phyloP scores from a whole-genome alignment of 2,888 invertebrate genomes.

The Crossocerus cetratus region DNA sequence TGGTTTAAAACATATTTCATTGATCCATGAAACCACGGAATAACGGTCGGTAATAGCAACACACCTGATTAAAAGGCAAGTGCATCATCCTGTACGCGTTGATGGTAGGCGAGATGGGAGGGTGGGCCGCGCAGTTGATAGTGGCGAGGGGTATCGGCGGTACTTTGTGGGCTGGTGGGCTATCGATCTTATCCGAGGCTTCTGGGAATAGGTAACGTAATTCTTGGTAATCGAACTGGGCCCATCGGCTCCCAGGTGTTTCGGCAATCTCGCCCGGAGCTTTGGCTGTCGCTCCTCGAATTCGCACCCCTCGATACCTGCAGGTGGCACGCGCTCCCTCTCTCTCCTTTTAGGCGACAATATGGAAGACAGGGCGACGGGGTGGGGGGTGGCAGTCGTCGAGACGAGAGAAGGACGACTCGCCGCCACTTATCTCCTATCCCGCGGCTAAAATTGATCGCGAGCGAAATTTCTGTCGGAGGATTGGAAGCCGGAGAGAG shows the following conservation, averaged over 20 bases:
- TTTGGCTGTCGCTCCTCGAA: not conserved
- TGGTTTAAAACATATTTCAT: too few species aligned
- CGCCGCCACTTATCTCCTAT: slow-evolving; percentile 58
- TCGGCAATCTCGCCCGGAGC: not conserved
- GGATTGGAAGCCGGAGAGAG: slow-evolving; percentile 31
- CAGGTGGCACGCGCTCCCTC: not conserved
- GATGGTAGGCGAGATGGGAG: too few species aligned
- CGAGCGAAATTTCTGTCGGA: slow-evolving; percentile 53
- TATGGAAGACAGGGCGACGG: slow-evolving; percentile 10
- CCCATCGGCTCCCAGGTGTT: not conserved
- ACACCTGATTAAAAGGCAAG: too few species aligned
- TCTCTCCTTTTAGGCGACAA: not conserved
- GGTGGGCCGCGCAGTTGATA: too few species aligned
- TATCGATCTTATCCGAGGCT: too few species aligned
- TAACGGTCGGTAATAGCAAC: too few species aligned
- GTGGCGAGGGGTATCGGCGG: too few species aligned
- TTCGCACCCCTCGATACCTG: slow-evolving; percentile 1
- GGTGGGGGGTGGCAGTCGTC: slow-evolving; percentile 4
- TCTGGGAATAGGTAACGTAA: too few species aligned
- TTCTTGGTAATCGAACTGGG: too few species aligned
- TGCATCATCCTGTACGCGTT: too few species aligned
- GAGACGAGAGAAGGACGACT: slow-evolving; percentile 35
- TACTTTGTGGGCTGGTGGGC: too few species aligned
- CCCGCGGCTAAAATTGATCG: slow-evolving; percentile 61
- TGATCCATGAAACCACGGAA: too few species aligned